Evolutionary conservation across 2,113 vertebrate species (phyloP).

Genomic region (Balaeniceps rex): DNA sequence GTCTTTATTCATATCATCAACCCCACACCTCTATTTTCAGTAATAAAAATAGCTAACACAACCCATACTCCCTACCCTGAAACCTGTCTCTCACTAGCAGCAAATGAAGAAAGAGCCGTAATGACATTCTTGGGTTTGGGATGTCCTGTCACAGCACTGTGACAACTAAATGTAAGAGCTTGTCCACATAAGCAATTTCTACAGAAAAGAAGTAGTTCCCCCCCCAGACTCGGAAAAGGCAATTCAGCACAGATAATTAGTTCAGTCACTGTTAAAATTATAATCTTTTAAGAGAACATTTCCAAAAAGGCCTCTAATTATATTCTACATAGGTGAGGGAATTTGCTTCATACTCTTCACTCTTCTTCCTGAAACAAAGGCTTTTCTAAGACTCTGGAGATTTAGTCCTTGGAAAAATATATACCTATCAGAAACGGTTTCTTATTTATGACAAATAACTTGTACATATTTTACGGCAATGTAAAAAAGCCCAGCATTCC

Average conservation of each 20-base stretch:
- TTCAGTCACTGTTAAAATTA: background rate
- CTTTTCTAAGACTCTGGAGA: background rate
- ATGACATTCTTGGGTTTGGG: background rate
- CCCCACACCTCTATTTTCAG: background rate
- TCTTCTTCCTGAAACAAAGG: background rate
- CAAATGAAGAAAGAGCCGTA: background rate
- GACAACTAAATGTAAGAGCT: background rate
- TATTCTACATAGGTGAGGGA: background rate
- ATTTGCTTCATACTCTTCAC: background rate
- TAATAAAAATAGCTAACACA: background rate
- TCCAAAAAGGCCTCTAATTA: background rate
- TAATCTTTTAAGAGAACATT: background rate
- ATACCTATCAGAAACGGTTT: background rate
- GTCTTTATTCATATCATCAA: background rate
- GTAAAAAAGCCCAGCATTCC: background rate
- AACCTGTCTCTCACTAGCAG: background rate
- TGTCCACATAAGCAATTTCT: background rate
- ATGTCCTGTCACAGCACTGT: background rate
- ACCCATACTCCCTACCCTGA: background rate
- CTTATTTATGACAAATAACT: background rate
- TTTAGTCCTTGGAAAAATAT: background rate
- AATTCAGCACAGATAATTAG: background rate
- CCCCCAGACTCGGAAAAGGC: background rate
- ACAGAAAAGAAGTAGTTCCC: background rate
- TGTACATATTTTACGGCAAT: background rate